Conservation (phyloP, 1,140 invertebrate genomes). For the Micrasema minimum region DNA sequence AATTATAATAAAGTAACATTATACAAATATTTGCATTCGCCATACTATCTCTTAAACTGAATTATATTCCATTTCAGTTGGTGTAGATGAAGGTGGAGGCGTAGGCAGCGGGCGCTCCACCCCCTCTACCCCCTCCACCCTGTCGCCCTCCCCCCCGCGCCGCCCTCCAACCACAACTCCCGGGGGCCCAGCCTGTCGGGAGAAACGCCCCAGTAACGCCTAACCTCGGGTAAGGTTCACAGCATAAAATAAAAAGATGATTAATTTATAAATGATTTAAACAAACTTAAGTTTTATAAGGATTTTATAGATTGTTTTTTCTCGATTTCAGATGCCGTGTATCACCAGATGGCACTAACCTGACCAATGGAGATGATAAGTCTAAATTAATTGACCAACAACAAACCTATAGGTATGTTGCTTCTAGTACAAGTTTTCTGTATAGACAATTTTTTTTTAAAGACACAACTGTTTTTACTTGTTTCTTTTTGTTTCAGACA, state of each 20-base stretch:
- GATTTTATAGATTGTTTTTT: too few relatives aligned
- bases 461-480: neutral
- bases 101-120: slow-evolving; percentile 62
- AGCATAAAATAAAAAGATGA: too few relatives aligned
- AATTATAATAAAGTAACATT: too few relatives aligned
- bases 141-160: slow-evolving; percentile 63
- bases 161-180: slow-evolving; percentile 60
- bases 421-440: too few relatives aligned
- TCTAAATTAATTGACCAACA: slow-evolving; percentile 78
- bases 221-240: slow-evolving; percentile 59
- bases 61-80: too few relatives aligned
- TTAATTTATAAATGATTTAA: too few relatives aligned
- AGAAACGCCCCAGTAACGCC: slow-evolving; percentile 62
- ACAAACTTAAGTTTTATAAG: too few relatives aligned
- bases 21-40: too few relatives aligned
- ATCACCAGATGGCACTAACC: slow-evolving; percentile 60
- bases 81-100: slow-evolving; percentile 27
- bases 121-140: slow-evolving; percentile 63
- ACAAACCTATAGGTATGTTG: slow-evolving; percentile 83
- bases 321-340: slow-evolving; percentile 63
- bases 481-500: slow-evolving; percentile 70
- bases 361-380: slow-evolving; percentile 72
- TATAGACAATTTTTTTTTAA: too few relatives aligned
- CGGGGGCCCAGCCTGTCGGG: slow-evolving; percentile 62
- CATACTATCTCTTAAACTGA: too few relatives aligned